Evolutionary conservation across 2,113 vertebrate genomes (phyloP).

Genomic region (Atlantisia rogersi): DNA sequence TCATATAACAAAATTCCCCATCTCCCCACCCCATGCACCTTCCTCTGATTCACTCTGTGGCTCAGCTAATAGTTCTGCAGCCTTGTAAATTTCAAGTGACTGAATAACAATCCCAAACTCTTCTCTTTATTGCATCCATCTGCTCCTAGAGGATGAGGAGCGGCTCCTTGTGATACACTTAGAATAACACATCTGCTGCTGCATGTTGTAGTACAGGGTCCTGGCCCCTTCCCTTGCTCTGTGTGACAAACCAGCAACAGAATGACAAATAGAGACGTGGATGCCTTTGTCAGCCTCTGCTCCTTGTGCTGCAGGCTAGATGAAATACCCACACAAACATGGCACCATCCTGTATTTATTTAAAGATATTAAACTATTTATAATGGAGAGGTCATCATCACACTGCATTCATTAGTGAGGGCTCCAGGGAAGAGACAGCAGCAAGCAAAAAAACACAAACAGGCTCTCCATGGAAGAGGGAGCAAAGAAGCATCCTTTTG

Average conservation of each 20-base stretch:
- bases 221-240: background rate
- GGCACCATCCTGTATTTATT: constrained; percentile 41
- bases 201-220: background rate
- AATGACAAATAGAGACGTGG: background rate
- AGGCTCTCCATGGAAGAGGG: background rate
- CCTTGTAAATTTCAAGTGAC: background rate
- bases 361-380: constrained; percentile 57
- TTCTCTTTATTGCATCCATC: constrained; percentile 43
- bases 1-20: background rate
- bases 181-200: constrained; percentile 45
- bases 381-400: constrained; percentile 39
- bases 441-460: background rate
- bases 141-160: background rate
- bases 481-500: constrained; percentile 4
- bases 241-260: constrained; percentile 7
- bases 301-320: constrained; percentile 27
- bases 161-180: constrained; percentile 24
- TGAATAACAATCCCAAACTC: background rate
- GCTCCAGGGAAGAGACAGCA: constrained; percentile 35
- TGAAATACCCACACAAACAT: constrained; percentile 37
- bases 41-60: background rate
- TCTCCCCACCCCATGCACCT: background rate
- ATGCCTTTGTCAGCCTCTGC: constrained; percentile 10
- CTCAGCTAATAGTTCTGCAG: background rate
- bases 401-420: constrained; percentile 35